These are phyloP conservation scores for Plebejus melissa DNA, from an alignment of 2,888 invertebrate genomes.

Conservation along the genomic window DNA sequence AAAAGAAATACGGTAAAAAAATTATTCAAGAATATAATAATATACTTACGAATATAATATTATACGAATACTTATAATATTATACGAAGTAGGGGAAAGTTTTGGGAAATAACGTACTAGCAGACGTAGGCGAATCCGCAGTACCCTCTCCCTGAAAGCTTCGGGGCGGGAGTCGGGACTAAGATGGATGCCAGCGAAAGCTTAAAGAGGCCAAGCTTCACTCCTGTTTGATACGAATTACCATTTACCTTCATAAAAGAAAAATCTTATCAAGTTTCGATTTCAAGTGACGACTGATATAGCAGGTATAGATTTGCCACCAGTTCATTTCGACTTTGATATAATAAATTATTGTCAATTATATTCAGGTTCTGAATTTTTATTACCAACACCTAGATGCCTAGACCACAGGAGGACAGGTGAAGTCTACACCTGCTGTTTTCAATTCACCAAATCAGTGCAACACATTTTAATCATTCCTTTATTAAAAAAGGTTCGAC, in stretches of 20 bases:
- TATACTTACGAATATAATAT: too few relatives aligned
- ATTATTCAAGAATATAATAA: background rate
- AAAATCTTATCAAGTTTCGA: too few relatives aligned
- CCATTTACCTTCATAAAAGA: background rate
- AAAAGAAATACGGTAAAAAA: background rate
- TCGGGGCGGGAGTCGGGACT: too few relatives aligned
- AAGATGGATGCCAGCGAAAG: too few relatives aligned
- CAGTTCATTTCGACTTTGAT: background rate
- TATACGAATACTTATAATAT: too few relatives aligned
- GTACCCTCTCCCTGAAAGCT: background rate
- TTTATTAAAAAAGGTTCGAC: background rate
- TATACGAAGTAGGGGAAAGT: too few relatives aligned
- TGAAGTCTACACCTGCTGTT: conserved; percentile 14
- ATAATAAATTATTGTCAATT: background rate
- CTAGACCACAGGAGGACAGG: conserved; percentile 1
- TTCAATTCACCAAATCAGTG: conserved; percentile 2
- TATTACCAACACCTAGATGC: background rate
- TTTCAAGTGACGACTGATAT: too few relatives aligned
- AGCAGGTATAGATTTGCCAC: background rate
- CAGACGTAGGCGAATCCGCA: too few relatives aligned
- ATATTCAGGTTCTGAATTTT: conserved; percentile 6
- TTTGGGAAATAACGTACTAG: background rate
- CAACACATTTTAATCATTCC: background rate
- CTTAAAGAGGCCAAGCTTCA: too few relatives aligned
- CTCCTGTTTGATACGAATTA: background rate